Evolutionary conservation across 2,888 invertebrate species (phyloP), one percentile per base, ranked within the genome.

Genomic region (Trissolcus japonicus): DNA sequence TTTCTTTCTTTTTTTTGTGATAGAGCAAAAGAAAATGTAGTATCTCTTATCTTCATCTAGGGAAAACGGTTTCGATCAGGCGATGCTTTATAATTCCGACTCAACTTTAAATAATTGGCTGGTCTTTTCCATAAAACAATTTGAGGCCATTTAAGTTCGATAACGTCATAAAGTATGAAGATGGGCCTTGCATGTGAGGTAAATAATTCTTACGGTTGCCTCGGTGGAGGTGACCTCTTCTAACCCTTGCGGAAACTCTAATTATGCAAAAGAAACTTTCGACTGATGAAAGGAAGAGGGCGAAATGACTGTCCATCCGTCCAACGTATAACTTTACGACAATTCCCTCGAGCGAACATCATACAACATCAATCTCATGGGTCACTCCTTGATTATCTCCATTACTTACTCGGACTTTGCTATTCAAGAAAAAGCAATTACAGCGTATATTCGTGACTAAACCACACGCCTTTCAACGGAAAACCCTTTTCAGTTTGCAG

Each of bases 241-340:
- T 74, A 75, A 80, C 81, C 81, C 79, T 79, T 79, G 65, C 66
- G 79, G 69, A 69, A 76, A 80, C 73, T 78, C 81, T 81, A 83
- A 82, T 83, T 83, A 83, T 78, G 79, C 79, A 80, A 82, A 82
- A 82, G 81, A 83, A 83, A 82, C 80, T 81, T 82, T 81, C 69
- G 76, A 79, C 79, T 79, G 78, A 81, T 75, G 78, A 75, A 78
- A 78, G 78, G 78, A 78, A 78, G 72, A 78, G 75, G 78, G 74
- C 66, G 74, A 73, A 77, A 73, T 77, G 68, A 72, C 77, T 77
- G 73, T 75, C 75, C 72, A 74, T 78, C 66, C 74, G 78, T 74
- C 63, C 71, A 62, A 61, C 78, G 71, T 61, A 67, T 74, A 78
- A 78, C 72, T 78, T 72, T 75, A 66, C 67, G 72, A 78, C 78